Conservation (phyloP, 2,888 invertebrate genomes). For the Calameuta idolon region DNA sequence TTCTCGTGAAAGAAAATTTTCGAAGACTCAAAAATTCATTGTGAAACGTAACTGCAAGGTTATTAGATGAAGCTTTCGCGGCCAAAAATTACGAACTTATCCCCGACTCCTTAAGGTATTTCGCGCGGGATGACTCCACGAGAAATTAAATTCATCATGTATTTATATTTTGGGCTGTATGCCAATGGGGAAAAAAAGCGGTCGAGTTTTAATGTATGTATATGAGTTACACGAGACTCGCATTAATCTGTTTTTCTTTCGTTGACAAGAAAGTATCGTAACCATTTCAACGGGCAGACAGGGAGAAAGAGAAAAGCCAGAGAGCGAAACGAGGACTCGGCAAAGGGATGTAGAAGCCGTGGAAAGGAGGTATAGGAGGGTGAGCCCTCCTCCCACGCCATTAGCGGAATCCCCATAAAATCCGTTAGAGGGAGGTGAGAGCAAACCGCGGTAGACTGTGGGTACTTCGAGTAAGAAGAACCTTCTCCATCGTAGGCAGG, state of each 20-base stretch:
- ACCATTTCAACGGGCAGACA: conserved; percentile 28
- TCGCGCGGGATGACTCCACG: not conserved
- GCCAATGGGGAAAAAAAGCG: too few species aligned
- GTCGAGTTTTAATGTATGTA: conserved; percentile 20
- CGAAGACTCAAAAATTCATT: too few species aligned
- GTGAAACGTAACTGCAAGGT: too few species aligned
- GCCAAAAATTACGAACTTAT: not conserved
- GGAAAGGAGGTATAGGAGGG: conserved; percentile 8
- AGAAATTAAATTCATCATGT: not conserved
- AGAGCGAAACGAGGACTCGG: conserved; percentile 16
- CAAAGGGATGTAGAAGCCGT: conserved; percentile 4
- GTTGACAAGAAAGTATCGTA: conserved; percentile 36
- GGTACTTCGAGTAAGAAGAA: conserved; percentile 2
- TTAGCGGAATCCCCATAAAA: conserved; percentile 52
- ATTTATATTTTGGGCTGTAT: not conserved
- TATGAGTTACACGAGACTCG: conserved; percentile 27
- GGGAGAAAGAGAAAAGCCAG: conserved; percentile 14
- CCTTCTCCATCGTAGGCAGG: conserved; percentile 6
- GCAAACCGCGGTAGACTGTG: conserved; percentile 4
- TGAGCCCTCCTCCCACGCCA: conserved; percentile 43
- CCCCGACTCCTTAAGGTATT: too few species aligned
- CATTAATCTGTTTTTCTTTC: conserved; percentile 40
- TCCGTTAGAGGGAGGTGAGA: conserved; percentile 32
- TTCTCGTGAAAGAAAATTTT: too few species aligned
- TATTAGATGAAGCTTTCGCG: not conserved